Evolutionary conservation across 2,113 vertebrate genomes (phyloP), one percentile per base, ranked within the genome.

Genomic region (Forbesichthys papilliferus): DNA sequence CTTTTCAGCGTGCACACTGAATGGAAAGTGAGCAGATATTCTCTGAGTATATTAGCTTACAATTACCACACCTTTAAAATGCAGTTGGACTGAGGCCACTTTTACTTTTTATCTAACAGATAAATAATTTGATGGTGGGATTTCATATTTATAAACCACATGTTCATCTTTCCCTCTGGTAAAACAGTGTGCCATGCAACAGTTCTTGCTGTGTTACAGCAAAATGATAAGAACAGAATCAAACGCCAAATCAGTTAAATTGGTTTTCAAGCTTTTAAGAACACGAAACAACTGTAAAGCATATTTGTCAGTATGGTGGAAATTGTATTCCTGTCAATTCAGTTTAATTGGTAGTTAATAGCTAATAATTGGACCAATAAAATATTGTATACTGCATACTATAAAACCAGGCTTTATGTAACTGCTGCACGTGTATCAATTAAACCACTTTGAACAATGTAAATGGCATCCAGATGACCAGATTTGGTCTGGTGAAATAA

Each of bases 201-300:
- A 49, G 18, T 18, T 6, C 36, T 49, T 27, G 14, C 18, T 68
- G 74, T 27, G 27, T 71, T 74, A 42, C 48, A 78, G 75, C 66
- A 59, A 27, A 74, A 65, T 76, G 77, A 67, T 49, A 69, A 61
- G 81, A 1, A 20, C 46, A 48, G 61, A 83, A 83, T 73, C 68
- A 16, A 74, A 69, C 64, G 48, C 51, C 27, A 27, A 78, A 73
- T 78, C 9, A 70, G 73, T 71, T 42, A 14, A 68, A 53, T 66
- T 68, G 75, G 18, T 78, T 69, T 76, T 76, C 12, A 65, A 64
- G 65, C 60, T 0, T 3, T 73, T 73, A 27, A 27, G 27, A 74
- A 81, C 65, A 61, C 60, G 69, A 74, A 77, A 68, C 69, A 47
- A 66, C 51, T 68, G 77, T 69, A 74, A 80, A 75, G 80, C 69